phyloP scores from a whole-genome alignment of 2,113 vertebrate genomes.

The Stegostoma tigrinum region DNA sequence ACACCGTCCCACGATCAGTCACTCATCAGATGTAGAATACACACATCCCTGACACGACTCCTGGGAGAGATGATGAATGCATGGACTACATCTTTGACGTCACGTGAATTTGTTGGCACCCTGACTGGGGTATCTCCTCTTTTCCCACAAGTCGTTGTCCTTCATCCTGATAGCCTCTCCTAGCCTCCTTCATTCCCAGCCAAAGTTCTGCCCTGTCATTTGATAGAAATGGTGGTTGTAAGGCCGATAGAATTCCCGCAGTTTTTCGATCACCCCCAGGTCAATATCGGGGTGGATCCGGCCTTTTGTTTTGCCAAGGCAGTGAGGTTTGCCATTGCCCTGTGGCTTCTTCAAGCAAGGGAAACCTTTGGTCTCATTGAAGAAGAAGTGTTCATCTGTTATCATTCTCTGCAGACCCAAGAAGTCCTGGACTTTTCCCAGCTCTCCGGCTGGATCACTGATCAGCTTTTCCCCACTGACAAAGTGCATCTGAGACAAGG shows the following conservation, averaged over 20 bases:
- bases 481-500: conserved; percentile 63
- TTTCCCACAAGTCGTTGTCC: not conserved
- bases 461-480: conserved; percentile 65
- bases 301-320: conserved; percentile 67
- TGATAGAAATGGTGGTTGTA: conserved; percentile 65
- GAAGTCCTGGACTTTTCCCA: conserved; percentile 68
- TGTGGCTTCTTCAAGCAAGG: conserved; percentile 69
- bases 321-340: conserved; percentile 70
- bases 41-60: not conserved
- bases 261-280: conserved; percentile 52
- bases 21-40: not conserved
- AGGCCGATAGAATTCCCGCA: conserved; percentile 62
- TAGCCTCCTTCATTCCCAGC: conserved; percentile 54
- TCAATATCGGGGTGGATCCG: conserved; percentile 58
- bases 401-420: conserved; percentile 66
- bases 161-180: not conserved
- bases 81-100: not conserved
- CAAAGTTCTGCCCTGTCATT: conserved; percentile 63
- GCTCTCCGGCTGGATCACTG: conserved; percentile 61
- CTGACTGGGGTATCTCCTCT: too few relatives aligned
- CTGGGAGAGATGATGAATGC: not conserved
- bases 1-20: not conserved
- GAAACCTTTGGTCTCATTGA: conserved; percentile 71
- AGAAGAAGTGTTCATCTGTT: conserved; percentile 71
- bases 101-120: not conserved